Base-by-base conservation (phyloP, 2,797 vertebrate genomes). In the Coregonus suidteri region DNA sequence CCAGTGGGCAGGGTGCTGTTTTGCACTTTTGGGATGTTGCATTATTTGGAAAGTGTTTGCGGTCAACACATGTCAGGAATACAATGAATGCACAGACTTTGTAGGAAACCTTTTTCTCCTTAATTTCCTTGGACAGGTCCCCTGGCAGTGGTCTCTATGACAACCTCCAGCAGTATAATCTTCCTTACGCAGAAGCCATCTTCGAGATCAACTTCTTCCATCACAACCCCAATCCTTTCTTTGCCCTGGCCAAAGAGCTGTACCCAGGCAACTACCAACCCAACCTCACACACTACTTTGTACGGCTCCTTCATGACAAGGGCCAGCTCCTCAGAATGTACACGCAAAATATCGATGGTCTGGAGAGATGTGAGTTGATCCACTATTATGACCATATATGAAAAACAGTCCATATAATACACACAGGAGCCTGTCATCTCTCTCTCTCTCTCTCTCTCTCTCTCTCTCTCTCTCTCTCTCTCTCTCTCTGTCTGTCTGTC, bases 341-440 rank as follows among this genome's bases (percentile, higher is more conserved):
- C 82, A 99, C 98, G 0, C 98, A 99, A 93, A 99, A 99, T 84
- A 99, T 99, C 0, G 98, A 99, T 0, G 97, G 98, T 6, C 93
- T 99, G 35, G 98, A 99, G 84, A 92, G 97, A 90, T 77, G 98
- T 99, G 85, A 83, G 18, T 16, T 51, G 34, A 41, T 69, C n/a
- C 56, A 25, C 7, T 47, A 11, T 2, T 47, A 11, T 47, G 41
- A 47, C 41, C 41, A 11, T 47, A 11, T 47, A 25, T 47, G 41
- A 47, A 47, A 47, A 47, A 47, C 41, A 47, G 9, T 47, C 11
- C 9, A 47, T 9, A 11, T 47, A 11, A 47, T 11, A 47, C 41
- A 47, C 59, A 11, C 3, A 25, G 6, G 6, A 3, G 59, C 25
- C 59, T 62, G 59, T 18, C 15, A 1, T 35, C 15, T 11, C 3